Base-by-base conservation (phyloP, 2,113 vertebrate genomes). In the Micronycteris hirsuta region DNA sequence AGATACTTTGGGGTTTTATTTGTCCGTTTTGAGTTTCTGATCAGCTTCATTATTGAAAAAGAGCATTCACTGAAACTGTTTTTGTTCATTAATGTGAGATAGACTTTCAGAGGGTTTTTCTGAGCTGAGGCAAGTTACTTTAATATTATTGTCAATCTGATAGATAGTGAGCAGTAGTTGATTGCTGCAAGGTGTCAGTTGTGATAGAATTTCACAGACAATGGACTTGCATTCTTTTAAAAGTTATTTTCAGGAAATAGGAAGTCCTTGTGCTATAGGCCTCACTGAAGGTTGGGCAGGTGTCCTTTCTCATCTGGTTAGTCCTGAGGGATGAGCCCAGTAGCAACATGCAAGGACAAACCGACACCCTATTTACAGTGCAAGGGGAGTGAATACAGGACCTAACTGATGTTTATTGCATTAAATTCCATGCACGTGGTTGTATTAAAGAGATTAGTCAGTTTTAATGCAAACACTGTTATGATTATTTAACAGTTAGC, bases 201-300 rank as follows among this genome's bases (percentile, higher is more conserved):
- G 52, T 85, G 94, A 96, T 96, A 97, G 92, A 95, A 95, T 96
- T 95, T 96, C 85, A 92, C 95, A 96, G 93, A 95, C 67, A 97
- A 89, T 94, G 78, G 81, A 86, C 82, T 38, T 85, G 88, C 65
- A 56, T 93, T 93, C 84, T 73, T 16, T 63, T 31, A 95, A 71
- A 54, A 45, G 70, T 86, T 88, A 85, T 97, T 97, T 97, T 97
- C 86, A 89, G 89, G 73, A 96, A 96, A 82, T 78, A 94, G 85
- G 91, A 97, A 96, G 71, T 93, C 61, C 70, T 97, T 95, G 76
- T 90, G 77, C 76, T 71, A 5, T 26, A 43, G 63, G 52, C 56
- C 54, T 86, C 80, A 28, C n/a, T 43, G 74, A 68, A 68, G 28
- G 24, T 65, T 80, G n/a, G 54, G 26, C 68, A 96, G 73, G 52